A percentile compares a stretch with the other conserved stretches of the same genome.
Conservation (phyloP, 2,888 invertebrate species). For the Aphodius sticticus region DNA sequence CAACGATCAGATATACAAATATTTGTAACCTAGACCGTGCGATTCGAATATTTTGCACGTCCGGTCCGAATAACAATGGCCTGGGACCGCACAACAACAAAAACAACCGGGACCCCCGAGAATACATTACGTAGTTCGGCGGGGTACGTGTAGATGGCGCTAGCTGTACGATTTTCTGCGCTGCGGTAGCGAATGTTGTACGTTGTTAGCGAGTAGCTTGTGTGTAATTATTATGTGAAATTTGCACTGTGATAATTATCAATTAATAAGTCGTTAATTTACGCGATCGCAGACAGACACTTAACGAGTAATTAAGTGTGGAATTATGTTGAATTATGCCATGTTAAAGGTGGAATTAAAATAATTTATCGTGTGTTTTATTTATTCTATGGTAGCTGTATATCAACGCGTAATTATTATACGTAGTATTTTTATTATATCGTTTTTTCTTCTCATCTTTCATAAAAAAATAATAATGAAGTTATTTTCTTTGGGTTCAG, state of each 20-base stretch:
- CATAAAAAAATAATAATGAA: too few relatives aligned
- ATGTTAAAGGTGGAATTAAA: background rate
- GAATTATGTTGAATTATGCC: background rate
- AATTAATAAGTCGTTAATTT: background rate
- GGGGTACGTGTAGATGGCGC: slow-evolving; percentile 11
- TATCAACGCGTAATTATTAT: background rate
- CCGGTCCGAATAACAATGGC: slow-evolving; percentile 10
- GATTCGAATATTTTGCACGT: slow-evolving; percentile 18
- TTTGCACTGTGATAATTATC: background rate
- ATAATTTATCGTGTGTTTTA: background rate
- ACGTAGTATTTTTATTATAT: too few relatives aligned
- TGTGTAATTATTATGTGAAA: background rate
- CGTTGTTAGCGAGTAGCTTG: background rate
- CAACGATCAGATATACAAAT: slow-evolving; percentile 22
- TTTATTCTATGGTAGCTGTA: background rate
- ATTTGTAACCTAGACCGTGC: slow-evolving; percentile 21
- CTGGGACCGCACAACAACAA: slow-evolving; percentile 12
- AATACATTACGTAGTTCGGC: slow-evolving; percentile 13
- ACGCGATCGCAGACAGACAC: background rate
- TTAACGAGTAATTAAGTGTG: background rate
- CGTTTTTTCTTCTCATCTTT: too few relatives aligned
- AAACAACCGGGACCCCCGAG: slow-evolving; percentile 4
- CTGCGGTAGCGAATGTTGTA: background rate
- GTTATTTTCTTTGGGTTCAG: too few relatives aligned
- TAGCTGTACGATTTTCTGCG: background rate